phyloP scores from a whole-genome alignment of 64 coral and sea anemone species.

The Montipora efflorescens region DNA sequence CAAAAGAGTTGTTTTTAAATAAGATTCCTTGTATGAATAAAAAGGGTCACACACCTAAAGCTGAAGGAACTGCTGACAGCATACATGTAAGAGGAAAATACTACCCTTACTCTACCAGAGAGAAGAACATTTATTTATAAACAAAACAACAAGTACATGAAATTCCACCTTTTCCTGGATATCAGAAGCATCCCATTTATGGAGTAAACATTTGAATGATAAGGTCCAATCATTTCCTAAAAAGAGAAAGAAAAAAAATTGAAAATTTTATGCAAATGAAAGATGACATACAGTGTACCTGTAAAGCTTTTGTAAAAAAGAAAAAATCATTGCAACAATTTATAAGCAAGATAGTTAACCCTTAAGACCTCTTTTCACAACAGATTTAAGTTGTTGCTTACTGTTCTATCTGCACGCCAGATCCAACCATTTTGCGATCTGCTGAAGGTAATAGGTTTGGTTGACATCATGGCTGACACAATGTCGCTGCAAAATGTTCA shows the following conservation, averaged over 20 bases:
- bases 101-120: too few relatives aligned
- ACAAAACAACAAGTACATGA: not conserved
- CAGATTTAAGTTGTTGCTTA: not conserved
- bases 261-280: too few relatives aligned
- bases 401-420: constrained; percentile 89
- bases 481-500: constrained; percentile 78
- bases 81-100: too few relatives aligned
- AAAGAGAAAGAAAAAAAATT: not conserved
- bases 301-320: too few relatives aligned
- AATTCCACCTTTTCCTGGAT: constrained; percentile 82
- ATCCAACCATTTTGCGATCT: constrained; percentile 95
- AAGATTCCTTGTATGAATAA: too few relatives aligned
- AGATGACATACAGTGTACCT: too few relatives aligned
- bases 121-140: not conserved
- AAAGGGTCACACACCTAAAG: too few relatives aligned
- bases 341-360: too few relatives aligned
- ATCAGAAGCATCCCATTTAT: constrained; percentile 95
- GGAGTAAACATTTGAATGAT: constrained; percentile 90
- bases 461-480: constrained; percentile 96
- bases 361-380: too few relatives aligned
- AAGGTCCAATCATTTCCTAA: constrained; percentile 95
- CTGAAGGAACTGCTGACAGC: too few relatives aligned
- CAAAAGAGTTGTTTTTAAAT: too few relatives aligned
- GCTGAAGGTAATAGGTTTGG: constrained; percentile 95
- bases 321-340: too few relatives aligned